Evolutionary conservation across 2,113 vertebrate genomes (phyloP), one percentile per base, ranked within the genome.

Genomic region (Cebus imitator): DNA sequence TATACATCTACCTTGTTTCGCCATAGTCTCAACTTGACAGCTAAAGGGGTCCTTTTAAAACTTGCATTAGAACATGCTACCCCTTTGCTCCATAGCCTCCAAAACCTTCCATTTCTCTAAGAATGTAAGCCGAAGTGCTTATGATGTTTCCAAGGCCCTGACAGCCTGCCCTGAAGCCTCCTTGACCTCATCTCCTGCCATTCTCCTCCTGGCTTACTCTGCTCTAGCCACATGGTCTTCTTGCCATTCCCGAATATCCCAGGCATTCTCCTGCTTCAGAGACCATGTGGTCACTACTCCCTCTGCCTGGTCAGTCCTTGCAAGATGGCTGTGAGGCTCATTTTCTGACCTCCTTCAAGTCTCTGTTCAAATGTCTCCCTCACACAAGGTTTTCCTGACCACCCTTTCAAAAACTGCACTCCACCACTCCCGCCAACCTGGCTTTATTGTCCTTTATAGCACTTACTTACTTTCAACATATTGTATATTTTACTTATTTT

Each of bases 1-100:
- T 66, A 61, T 1, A 50, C 17, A 82, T 66, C 58, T 57, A 10
- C 13, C 30, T 92, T 30, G 4, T 23, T 81, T 30, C 11, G 23
- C 61, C 52, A 32, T 86, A 21, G 7, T 84, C 61, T 87, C 85
- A 64, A 76, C 75, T 75, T 0, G 40, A 52, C 23, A 66, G 76
- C 43, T 91, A 66, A 96, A 85, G 8, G 32, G 11, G 43, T 80
- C n/a, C n/a, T 90, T 90, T 57, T 84, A 81, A 93, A 81, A 91
- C 30, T 23, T 83, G 50, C 32, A 40, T 90, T 37, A 92, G 21
- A 66, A 35, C 14, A 79, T 27, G 8, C 35, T 48, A 87, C 32
- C 11, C 52, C 43, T 87, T 84, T 82, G 11, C 43, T 75, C 45
- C 32, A 80, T 18, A 93, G 5, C 5, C 32, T 23, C 37, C 32